A percentile compares a stretch with the other conserved stretches of the same genome.
These are phyloP conservation scores for Delia radicum DNA, from an alignment of 1,140 invertebrate genomes.

Conservation along the genomic window DNA sequence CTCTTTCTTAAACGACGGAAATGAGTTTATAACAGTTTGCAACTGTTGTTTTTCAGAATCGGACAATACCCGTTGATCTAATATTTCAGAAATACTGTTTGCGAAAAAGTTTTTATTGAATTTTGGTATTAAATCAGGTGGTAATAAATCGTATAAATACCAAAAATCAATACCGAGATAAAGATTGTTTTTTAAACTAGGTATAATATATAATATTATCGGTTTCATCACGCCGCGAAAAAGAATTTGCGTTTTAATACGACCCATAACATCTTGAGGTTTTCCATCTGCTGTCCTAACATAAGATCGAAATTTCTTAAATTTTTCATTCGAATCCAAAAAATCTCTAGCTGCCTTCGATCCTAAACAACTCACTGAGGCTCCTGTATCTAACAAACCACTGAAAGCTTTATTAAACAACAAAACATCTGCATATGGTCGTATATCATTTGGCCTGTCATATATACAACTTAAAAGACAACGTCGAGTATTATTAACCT, in stretches of 20 bases:
- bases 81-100: neutral
- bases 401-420: neutral
- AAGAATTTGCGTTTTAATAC: neutral
- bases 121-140: neutral
- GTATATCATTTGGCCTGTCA: slow-evolving; percentile 12
- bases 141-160: slow-evolving; percentile 17
- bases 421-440: slow-evolving; percentile 14
- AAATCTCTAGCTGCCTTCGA: neutral
- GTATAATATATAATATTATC: slow-evolving; percentile 26
- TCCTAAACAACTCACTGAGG: slow-evolving; percentile 27
- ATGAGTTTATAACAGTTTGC: neutral
- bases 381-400: slow-evolving; percentile 23
- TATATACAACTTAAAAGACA: neutral
- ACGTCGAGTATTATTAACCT: neutral
- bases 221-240: slow-evolving; percentile 9
- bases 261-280: neutral
- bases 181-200: slow-evolving; percentile 18
- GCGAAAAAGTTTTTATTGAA: neutral
- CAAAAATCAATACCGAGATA: slow-evolving; percentile 30
- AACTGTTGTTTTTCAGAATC: neutral
- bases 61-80: neutral
- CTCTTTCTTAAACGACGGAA: slow-evolving; percentile 6
- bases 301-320: neutral
- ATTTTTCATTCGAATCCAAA: neutral
- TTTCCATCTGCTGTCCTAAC: slow-evolving; percentile 26